A percentile compares a stretch with the other conserved stretches of the same genome.
Evolutionary conservation across 2,797 vertebrate species (phyloP).

Genomic region (Dendrocincla tyrannina): DNA sequence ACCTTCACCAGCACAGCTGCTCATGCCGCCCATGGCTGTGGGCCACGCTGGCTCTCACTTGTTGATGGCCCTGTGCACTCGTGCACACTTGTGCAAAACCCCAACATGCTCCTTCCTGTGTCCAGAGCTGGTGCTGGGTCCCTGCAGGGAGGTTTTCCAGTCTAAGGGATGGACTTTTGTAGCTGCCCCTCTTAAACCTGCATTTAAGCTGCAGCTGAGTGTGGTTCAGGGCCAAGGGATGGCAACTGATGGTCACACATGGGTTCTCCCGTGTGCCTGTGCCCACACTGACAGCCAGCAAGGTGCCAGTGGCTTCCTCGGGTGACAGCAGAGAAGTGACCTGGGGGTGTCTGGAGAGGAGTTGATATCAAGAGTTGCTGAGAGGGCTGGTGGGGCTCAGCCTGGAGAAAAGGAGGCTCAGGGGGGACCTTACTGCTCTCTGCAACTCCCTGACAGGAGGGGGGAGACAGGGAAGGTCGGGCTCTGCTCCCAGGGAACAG

Average conservation of each 20-base stretch:
- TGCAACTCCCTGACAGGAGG: not conserved
- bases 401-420: not conserved
- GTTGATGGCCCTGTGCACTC: rapidly evolving
- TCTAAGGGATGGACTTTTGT: not conserved
- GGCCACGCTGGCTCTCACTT: rapidly evolving
- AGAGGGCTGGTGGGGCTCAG: not conserved
- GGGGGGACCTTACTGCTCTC: not conserved
- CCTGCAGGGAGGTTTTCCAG: not conserved
- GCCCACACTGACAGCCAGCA: too few relatives aligned
- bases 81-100: not conserved
- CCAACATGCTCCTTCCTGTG: rapidly evolving
- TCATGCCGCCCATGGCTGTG: rapidly evolving
- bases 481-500: not conserved
- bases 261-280: too few relatives aligned
- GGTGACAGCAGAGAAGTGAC: too few relatives aligned
- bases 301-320: too few relatives aligned
- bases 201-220: too few relatives aligned
- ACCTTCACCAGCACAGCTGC: not conserved
- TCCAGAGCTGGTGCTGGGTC: not conserved
- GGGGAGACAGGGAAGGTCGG: not conserved
- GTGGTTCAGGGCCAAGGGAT: too few relatives aligned
- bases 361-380: not conserved
- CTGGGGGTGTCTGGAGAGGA: too few relatives aligned
- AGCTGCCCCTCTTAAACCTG: not conserved
- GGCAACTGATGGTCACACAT: too few relatives aligned